These are phyloP conservation scores for Nothoprocta perdicaria DNA, from an alignment of 2,113 vertebrate species.

Conservation along the genomic window DNA sequence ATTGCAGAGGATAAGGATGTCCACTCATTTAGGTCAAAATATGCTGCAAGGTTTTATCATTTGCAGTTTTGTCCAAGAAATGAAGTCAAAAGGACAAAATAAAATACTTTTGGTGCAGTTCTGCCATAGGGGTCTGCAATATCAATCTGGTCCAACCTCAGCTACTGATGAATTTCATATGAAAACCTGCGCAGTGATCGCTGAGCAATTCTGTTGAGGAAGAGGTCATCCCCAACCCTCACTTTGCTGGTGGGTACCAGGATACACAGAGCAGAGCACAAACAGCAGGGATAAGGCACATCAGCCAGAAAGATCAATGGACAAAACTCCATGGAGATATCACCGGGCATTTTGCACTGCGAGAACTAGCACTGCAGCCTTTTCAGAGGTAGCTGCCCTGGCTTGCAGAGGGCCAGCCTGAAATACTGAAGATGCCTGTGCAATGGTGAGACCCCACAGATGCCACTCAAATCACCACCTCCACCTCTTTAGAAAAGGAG, in stretches of 20 bases:
- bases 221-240: not conserved
- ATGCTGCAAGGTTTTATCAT: not conserved
- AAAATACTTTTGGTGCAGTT: not conserved
- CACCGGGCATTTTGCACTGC: not conserved
- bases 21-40: not conserved
- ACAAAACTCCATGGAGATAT: not conserved
- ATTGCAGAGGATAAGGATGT: not conserved
- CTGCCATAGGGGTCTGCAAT: not conserved
- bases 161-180: not conserved
- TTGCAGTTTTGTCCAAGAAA: not conserved
- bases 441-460: not conserved
- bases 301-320: not conserved
- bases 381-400: not conserved
- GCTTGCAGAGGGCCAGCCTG: not conserved
- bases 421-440: not conserved
- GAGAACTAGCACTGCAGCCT: not conserved
- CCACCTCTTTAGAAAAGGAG: not conserved
- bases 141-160: not conserved
- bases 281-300: not conserved
- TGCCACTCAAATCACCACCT: not conserved
- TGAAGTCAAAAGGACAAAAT: not conserved
- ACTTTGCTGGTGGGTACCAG: not conserved
- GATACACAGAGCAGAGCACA: not conserved
- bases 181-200: not conserved
- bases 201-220: not conserved